Base-by-base conservation (phyloP, 2,888 invertebrate genomes). In the Allacma fusca region DNA sequence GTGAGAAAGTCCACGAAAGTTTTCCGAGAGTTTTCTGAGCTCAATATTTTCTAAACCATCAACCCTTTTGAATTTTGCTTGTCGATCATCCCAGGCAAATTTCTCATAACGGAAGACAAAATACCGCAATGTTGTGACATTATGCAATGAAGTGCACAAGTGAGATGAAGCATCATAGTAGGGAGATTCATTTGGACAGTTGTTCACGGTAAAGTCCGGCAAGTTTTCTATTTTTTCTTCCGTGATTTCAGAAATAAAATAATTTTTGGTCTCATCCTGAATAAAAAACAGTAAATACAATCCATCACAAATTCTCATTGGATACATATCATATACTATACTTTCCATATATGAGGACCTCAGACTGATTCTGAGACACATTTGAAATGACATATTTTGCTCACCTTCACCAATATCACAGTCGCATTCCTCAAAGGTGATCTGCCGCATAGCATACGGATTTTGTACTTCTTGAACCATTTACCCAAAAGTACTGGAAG, bases 361-460 rank as follows among this genome's bases (percentile, higher is more conserved):
- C n/a, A n/a, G n/a, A n/a, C n/a, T n/a, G n/a, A n/a, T n/a, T n/a
- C n/a, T n/a, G n/a, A n/a, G n/a, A n/a, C 40, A 40, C 5, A 40
- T 40, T 40, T 50, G 50, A 2, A 21, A 62, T 62, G 4, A 19
- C 5, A 24, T 62, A 4, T 23, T 24, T 62, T 5, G n/a, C n/a
- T 24, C 23, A 91, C 91, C 87, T 85, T 82, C 2, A 85, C 73
- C n/a, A 90, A 89, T 84, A 91, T 86, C 80, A 89, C 85, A 78
- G 89, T 87, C 84, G 91, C 91, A 84, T 85, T 86, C 86, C 87
- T 88, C 85, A 91, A 88, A 84, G 89, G 87, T 87, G 89, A 89
- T 87, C 88, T 89, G 85, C 87, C 85, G 85, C 89, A 90, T 86
- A 89, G 89, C 78, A 88, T 79, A n/a, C 76, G 86, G 79, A 88